Conservation (phyloP, 1,140 invertebrate species). For the Diuraphis noxia region DNA sequence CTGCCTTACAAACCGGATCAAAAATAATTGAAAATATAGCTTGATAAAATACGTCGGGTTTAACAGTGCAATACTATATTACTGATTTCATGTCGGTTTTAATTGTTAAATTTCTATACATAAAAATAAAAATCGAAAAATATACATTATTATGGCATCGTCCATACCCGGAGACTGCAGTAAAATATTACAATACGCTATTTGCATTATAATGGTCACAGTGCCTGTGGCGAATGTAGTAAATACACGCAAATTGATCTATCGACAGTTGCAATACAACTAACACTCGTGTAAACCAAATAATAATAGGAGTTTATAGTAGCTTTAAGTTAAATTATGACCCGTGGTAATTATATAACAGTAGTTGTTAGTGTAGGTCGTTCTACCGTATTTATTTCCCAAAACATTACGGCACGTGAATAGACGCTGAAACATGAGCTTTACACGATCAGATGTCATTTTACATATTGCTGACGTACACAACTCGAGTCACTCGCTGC, state of each 20-base stretch:
- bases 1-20: neutral
- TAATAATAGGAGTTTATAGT: neutral
- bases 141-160: neutral
- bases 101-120: neutral
- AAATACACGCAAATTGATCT: neutral
- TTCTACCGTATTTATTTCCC: neutral
- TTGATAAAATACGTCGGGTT: neutral
- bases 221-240: neutral
- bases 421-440: neutral
- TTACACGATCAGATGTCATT: neutral
- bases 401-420: neutral
- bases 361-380: neutral
- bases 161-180: neutral
- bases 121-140: neutral
- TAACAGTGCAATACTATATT: neutral
- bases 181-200: neutral
- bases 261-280: neutral
- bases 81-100: neutral
- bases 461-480: no score
- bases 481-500: no score
- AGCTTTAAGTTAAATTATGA: neutral
- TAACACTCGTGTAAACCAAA: neutral
- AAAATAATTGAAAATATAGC: neutral
- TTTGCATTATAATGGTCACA: neutral
- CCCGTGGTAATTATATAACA: neutral